These are phyloP conservation scores for Isichthys henryi DNA, from an alignment of 2,113 vertebrate species.

Conservation along the genomic window DNA sequence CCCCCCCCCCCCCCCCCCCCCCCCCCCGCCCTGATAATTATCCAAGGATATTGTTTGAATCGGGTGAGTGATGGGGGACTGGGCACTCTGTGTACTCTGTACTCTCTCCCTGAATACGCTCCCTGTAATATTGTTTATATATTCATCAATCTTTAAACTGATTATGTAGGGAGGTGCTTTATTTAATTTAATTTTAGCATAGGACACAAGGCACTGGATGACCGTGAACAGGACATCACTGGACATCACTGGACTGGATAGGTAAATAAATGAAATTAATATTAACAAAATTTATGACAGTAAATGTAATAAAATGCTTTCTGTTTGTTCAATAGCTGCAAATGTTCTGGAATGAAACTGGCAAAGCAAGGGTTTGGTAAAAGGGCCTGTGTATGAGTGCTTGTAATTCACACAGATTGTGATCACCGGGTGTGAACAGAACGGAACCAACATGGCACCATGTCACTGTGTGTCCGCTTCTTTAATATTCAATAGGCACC, in stretches of 20 bases:
- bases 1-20: too few species aligned
- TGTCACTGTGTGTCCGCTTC: neutral
- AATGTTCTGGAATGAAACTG: neutral
- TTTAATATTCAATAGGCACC: neutral
- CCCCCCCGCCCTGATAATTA: too few species aligned
- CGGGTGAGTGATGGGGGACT: too few species aligned
- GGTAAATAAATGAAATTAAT: neutral
- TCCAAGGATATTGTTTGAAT: too few species aligned
- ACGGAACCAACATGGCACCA: neutral
- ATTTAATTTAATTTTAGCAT: neutral
- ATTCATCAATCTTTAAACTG: neutral
- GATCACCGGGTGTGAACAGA: conserved; percentile 13
- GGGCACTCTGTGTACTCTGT: too few species aligned
- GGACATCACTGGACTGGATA: neutral
- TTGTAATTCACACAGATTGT: conserved; percentile 16
- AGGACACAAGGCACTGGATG: neutral
- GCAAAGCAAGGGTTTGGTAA: neutral
- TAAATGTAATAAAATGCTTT: neutral
- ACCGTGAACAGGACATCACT: neutral
- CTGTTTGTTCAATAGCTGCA: neutral
- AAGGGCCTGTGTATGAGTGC: neutral
- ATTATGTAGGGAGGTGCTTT: neutral
- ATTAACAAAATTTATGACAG: neutral
- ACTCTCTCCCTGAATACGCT: too few species aligned
- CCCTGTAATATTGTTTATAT: neutral